These are phyloP conservation scores for Sparus aurata DNA, from an alignment of 2,797 vertebrate species.

Conservation along the genomic window DNA sequence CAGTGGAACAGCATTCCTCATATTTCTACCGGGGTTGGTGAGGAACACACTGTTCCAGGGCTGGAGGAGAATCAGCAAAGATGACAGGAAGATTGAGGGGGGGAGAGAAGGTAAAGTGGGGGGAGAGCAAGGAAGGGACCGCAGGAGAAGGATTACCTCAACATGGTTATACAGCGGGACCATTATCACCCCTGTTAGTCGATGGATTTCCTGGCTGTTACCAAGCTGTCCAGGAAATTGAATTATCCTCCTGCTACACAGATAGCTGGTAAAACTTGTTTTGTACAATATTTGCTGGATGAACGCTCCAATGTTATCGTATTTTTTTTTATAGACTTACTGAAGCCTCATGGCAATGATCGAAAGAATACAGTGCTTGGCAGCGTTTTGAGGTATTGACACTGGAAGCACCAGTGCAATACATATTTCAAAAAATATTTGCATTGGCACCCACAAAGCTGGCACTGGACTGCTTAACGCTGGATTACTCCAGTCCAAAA, in stretches of 20 bases:
- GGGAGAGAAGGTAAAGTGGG: not conserved
- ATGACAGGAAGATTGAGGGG: slow-evolving; percentile 33
- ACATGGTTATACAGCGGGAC: slow-evolving; percentile 23
- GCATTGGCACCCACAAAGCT: not conserved
- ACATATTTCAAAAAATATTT: slow-evolving; percentile 4
- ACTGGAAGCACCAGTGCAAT: not conserved
- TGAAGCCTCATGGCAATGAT: not conserved
- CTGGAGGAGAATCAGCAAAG: slow-evolving; percentile 34
- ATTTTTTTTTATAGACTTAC: not conserved
- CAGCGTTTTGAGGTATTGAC: not conserved
- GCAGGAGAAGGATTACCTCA: slow-evolving; percentile 52
- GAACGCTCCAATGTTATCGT: not conserved
- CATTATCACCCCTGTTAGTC: slow-evolving; percentile 45
- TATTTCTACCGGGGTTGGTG: slow-evolving; percentile 53
- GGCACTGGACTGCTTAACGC: not conserved
- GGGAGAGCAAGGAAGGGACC: not conserved
- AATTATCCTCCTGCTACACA: not conserved
- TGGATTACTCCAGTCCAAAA: not conserved
- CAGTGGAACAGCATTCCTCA: slow-evolving; percentile 53
- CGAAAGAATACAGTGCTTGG: not conserved
- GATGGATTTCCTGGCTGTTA: slow-evolving; percentile 12
- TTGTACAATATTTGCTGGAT: not conserved
- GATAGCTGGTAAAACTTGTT: not conserved
- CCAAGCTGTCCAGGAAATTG: too few relatives aligned
- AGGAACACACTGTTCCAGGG: slow-evolving; percentile 66